Percentiles rank a stretch among this genome's conserved stretches.
These are phyloP conservation scores for Sapayoa aenigma DNA, from an alignment of 2,113 vertebrate species.

Conservation along the genomic window DNA sequence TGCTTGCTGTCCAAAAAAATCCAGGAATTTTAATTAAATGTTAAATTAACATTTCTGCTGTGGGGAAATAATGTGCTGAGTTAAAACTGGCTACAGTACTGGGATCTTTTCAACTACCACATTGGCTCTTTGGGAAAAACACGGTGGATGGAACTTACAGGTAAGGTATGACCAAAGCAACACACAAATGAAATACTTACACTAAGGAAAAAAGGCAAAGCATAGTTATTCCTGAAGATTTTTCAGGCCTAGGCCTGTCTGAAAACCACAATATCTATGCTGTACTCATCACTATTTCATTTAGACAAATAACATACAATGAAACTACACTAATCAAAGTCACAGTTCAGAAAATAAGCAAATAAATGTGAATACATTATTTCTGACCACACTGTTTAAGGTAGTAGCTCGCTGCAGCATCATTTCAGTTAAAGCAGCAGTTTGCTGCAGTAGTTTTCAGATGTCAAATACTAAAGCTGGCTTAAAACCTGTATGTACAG, in stretches of 20 bases:
- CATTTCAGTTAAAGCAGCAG: background rate
- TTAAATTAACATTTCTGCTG: background rate
- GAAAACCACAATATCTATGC: background rate
- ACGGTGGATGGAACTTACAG: background rate
- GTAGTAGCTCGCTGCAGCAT: background rate
- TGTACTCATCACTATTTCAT: background rate
- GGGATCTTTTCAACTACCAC: background rate
- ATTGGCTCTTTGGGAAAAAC: rapidly evolving
- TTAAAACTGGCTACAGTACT: background rate
- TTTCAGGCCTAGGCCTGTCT: background rate
- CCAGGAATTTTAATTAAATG: rapidly evolving
- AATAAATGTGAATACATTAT: background rate
- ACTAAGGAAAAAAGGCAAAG: background rate
- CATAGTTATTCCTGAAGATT: background rate
- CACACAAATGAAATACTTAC: background rate
- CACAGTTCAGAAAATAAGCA: background rate
- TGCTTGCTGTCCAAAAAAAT: background rate
- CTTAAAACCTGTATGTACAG: background rate
- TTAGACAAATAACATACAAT: background rate
- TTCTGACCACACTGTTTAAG: background rate
- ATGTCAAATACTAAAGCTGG: background rate
- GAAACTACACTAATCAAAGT: background rate
- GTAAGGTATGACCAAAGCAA: background rate
- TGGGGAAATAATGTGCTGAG: rapidly evolving
- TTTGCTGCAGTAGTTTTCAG: background rate